These are phyloP conservation scores for Tenualosa ilisha DNA, from an alignment of 2,797 vertebrate species.

Conservation along the genomic window DNA sequence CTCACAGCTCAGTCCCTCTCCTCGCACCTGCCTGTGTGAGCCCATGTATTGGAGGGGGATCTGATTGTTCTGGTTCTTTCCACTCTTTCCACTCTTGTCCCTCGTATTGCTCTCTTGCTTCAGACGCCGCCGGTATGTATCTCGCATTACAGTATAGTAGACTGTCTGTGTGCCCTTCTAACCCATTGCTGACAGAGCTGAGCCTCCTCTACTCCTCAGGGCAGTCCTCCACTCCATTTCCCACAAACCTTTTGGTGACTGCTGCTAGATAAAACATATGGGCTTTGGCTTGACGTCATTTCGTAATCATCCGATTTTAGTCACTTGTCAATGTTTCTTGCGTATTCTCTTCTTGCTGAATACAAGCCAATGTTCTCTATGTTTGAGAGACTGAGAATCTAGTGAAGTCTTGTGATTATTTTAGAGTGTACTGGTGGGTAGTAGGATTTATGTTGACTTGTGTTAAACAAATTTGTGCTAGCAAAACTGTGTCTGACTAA, in stretches of 20 bases:
- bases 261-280: constrained; percentile 13
- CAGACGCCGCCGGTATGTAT: constrained; percentile 92
- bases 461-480: not conserved
- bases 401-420: constrained; percentile 8
- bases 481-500: not conserved
- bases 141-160: constrained; percentile 45
- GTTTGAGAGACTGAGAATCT: not conserved
- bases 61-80: constrained; percentile 79
- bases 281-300: constrained; percentile 24
- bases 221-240: not conserved
- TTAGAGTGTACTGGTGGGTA: not conserved
- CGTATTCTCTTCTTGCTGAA: not conserved
- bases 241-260: not conserved
- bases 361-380: constrained; percentile 35
- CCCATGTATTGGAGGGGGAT: constrained; percentile 53
- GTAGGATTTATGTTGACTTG: not conserved
- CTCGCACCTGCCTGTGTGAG: not conserved
- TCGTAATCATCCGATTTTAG: not conserved
- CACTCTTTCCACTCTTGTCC: constrained; percentile 82
- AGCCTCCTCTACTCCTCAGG: not conserved
- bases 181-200: constrained; percentile 29
- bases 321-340: not conserved
- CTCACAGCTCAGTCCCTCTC: constrained; percentile 5
- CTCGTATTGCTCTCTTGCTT: constrained; percentile 76
- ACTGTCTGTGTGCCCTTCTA: constrained; percentile 48